Conservation (phyloP, 2,888 invertebrate species). For the Anthophora plumipes region DNA sequence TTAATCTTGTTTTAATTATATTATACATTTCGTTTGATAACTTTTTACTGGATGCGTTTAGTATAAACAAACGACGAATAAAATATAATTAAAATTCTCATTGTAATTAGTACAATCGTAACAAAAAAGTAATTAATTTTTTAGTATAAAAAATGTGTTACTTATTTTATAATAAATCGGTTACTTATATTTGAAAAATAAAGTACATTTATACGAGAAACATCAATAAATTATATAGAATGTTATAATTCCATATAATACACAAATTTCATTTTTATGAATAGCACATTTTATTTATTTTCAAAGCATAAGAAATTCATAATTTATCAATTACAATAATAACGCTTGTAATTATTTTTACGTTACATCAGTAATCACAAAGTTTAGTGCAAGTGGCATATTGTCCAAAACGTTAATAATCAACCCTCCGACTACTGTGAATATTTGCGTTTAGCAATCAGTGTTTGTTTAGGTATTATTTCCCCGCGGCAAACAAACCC, state of each 20-base stretch:
- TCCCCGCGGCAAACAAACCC: not conserved
- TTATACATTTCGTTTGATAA: too few relatives aligned
- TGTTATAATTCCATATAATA: not conserved
- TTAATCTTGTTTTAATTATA: too few relatives aligned
- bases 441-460: constrained; percentile 12
- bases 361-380: too few relatives aligned
- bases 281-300: not conserved
- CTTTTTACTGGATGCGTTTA: too few relatives aligned
- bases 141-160: too few relatives aligned
- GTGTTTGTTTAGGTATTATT: constrained; percentile 24
- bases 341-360: not conserved
- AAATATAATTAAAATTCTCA: too few relatives aligned
- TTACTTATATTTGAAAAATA: not conserved
- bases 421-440: not conserved
- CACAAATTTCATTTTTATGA: not conserved
- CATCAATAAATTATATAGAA: not conserved
- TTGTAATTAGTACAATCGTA: too few relatives aligned
- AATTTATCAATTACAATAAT: not conserved
- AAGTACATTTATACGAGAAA: not conserved
- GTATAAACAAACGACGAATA: too few relatives aligned
- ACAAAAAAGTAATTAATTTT: too few relatives aligned
- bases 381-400: not conserved
- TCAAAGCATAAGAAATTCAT: not conserved
- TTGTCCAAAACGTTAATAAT: not conserved
- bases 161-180: too few relatives aligned